Base-by-base conservation (phyloP, 2,888 invertebrate species). In the Dorcus parallelipipedus region DNA sequence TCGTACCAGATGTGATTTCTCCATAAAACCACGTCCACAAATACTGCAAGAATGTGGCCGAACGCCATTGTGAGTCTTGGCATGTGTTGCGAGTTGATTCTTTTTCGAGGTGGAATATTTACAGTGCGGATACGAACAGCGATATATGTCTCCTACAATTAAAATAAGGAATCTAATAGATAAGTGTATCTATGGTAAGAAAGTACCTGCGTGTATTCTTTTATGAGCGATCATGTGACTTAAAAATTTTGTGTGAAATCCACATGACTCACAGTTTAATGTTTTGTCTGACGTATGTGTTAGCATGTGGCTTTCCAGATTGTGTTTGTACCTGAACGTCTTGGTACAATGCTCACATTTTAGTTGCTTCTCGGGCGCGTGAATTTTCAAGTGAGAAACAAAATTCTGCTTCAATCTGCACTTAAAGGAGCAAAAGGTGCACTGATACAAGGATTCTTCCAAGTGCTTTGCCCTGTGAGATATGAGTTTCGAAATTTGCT, bases 201-300 rank as follows among this genome's bases (percentile, higher is more conserved):
- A 39, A 17, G 2, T 7, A 77, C 84, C 83, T 65, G 84, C 81
- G 73, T 88, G 88, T 57, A 85, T 84, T 54, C 86, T 77, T 66
- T 84, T 84, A 72, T 88, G 88, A 9, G 84, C 81, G 48, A 85
- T 83, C 70, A 87, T 80, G 71, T 87, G 85, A 64, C 85, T 86
- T 63, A 85, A 80, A 70, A 84, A 86, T 71, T 86, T 86, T 40
- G 87, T 86, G 59, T 83, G 81, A 72, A 87, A 88, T 7, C 85
- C 85, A 75, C 88, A 88, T n/a, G 81, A 79, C 61, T 86, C 86
- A 71, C 88, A 88, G 1, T 82, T 77, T 64, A 83, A 82, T n/a
- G 82, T 83, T 61, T 86, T 81, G 58, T 81, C 81, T 48, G 80
- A 66, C 43, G 79, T 79, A 69, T 86, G 86, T 1, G 79, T 82